Percentiles rank a stretch among this genome's conserved stretches.
phyloP scores from a whole-genome alignment of 1,140 invertebrate species.

The Scaptomyza pallida region DNA sequence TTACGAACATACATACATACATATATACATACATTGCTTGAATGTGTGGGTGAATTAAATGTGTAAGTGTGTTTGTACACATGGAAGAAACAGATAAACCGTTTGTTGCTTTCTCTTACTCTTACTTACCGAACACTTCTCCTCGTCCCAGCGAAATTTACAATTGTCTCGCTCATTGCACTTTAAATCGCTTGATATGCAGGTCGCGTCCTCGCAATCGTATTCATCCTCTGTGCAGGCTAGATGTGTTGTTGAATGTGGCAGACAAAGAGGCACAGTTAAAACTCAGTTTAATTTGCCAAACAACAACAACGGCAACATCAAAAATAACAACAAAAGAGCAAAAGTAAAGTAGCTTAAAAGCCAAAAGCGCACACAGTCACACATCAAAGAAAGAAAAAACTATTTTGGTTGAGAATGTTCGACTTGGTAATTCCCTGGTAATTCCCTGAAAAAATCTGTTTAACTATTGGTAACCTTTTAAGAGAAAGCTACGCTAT shows the following conservation, averaged over 20 bases:
- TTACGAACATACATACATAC: too few relatives aligned
- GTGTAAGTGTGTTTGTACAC: not conserved
- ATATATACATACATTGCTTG: too few relatives aligned
- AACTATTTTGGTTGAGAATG: not conserved
- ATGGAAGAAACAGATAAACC: not conserved
- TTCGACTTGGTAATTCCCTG: not conserved
- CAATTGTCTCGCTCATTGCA: constrained; percentile 92
- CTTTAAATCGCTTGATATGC: constrained; percentile 88
- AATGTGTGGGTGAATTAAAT: not conserved
- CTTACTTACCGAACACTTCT: constrained; percentile 88
- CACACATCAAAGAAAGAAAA: constrained; percentile 10
- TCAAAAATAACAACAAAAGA: not conserved
- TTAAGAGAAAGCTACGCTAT: too few relatives aligned
- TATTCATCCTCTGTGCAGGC: constrained; percentile 86
- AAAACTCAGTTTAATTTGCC: not conserved
- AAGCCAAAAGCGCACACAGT: not conserved
- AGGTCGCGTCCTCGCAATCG: constrained; percentile 93
- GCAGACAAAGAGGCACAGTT: constrained; percentile 1
- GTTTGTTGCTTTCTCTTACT: constrained; percentile 43
- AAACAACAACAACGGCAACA: not conserved
- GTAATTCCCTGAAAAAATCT: too few relatives aligned
- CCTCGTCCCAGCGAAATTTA: constrained; percentile 93
- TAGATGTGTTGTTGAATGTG: constrained; percentile 11
- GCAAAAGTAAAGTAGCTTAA: not conserved
- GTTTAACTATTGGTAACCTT: too few relatives aligned